Evolutionary conservation across 2,888 invertebrate genomes (phyloP), one percentile per base, ranked within the genome.

Genomic region (Orthonevra nobilis): DNA sequence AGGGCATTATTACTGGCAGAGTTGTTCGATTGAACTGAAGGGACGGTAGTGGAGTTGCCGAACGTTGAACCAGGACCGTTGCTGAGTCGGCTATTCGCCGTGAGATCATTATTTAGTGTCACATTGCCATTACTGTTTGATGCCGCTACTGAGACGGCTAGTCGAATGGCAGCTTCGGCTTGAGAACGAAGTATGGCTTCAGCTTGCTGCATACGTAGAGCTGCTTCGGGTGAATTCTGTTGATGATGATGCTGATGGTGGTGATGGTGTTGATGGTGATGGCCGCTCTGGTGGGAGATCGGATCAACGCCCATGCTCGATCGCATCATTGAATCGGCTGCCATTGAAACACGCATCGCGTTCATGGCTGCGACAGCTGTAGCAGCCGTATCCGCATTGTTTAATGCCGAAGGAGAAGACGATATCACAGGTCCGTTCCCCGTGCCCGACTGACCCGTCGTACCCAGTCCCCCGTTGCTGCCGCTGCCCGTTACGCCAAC

Each of bases 141-240:
- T 5, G 89, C 90, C 0, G 93, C 93, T 85, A 94, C 94, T 5
- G 92, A 92, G 81, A 96, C 96, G 28, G 96, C 96, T 69, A 96
- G 88, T 84, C 96, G 91, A 30, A 96, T 90, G 3, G 94, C 94
- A 0, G 95, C 95, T 87, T 96, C 96, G 0, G 96, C 96, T 85
- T 96, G 96, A 83, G 95, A 94, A 85, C 96, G 91, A 15, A 96
- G 89, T 54, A 96, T 90, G 0, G 94, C 94, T 87, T 95, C 95
- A 0, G 95, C 94, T 85, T 95, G 95, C 84, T 95, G 95, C 90
- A 94, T 93, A 81, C 93, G 90, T 36, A 93, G 85, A 0, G 93
- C 91, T 15, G 92, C 83, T 68, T 88, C 87, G 0, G 87, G 85
- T 23, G 86, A 84, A 40, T 84, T 84, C 40, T 84, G 84, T 36